Evolutionary conservation across 2,113 vertebrate species (phyloP).

Genomic region (Lynx canadensis): DNA sequence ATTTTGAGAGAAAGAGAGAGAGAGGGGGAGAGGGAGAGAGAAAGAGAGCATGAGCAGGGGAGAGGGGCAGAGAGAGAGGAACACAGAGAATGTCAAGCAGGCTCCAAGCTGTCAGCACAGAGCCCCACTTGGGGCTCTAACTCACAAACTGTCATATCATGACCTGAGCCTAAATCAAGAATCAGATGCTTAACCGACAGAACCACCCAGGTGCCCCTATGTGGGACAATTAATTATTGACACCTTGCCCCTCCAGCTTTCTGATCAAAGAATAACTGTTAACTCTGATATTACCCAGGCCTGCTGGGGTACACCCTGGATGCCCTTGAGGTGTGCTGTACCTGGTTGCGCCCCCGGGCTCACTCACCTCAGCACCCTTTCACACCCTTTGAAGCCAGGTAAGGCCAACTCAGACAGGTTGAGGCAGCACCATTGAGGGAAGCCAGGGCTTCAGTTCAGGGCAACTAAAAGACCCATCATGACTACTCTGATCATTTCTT

Average conservation of each 20-base stretch:
- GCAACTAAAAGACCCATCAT: background rate
- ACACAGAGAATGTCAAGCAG: no score
- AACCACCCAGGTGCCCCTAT: no score
- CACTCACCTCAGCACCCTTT: fast-evolving
- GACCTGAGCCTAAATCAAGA: no score
- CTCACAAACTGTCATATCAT: no score
- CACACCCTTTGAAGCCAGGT: background rate
- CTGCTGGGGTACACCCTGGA: background rate
- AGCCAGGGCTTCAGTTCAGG: background rate
- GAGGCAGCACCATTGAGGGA: background rate
- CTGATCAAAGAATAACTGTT: background rate
- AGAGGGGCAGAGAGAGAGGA: no score
- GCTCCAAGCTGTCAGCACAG: no score
- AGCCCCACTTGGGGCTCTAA: no score
- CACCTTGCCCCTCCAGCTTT: background rate
- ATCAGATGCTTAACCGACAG: no score
- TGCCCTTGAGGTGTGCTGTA: background rate
- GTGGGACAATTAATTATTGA: background rate
- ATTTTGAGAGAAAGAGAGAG: no score
- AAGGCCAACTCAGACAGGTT: background rate
- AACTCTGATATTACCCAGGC: background rate
- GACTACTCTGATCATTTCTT: background rate
- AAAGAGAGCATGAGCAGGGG: no score
- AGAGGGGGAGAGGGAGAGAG: no score
- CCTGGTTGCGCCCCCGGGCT: background rate